phyloP scores from a whole-genome alignment of 2,888 invertebrate genomes.

The Atethmia centrago region DNA sequence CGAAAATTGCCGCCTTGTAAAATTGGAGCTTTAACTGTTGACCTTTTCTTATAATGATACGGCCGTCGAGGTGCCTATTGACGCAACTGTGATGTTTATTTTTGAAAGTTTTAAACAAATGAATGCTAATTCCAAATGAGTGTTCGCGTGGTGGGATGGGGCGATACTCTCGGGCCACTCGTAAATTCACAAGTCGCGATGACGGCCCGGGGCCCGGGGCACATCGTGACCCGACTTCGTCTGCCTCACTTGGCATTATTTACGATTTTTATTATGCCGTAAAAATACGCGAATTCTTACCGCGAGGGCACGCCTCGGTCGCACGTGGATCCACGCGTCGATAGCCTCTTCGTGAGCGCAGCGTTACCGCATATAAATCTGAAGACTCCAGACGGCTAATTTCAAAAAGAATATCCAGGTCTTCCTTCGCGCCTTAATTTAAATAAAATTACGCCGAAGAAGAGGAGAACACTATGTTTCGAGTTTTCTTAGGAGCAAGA shows the following conservation, averaged over 20 bases:
- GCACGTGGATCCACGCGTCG: constrained; percentile 88
- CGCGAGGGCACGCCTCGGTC: constrained; percentile 81
- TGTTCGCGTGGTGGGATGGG: constrained; percentile 74
- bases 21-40: constrained; percentile 77
- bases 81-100: constrained; percentile 57
- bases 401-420: constrained; percentile 65
- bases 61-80: constrained; percentile 65
- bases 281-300: constrained; percentile 88
- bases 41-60: constrained; percentile 76
- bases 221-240: constrained; percentile 86
- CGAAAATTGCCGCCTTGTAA: constrained; percentile 77
- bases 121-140: constrained; percentile 73
- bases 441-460: constrained; percentile 62
- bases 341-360: constrained; percentile 84
- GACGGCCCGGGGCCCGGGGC: constrained; percentile 84
- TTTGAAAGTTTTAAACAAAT: constrained; percentile 63
- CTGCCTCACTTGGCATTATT: constrained; percentile 85
- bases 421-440: constrained; percentile 62
- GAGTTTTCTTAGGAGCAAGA: constrained; percentile 61
- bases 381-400: constrained; percentile 54
- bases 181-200: constrained; percentile 86
- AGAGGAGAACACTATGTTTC: constrained; percentile 26
- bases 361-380: constrained; percentile 72
- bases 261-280: constrained; percentile 88
- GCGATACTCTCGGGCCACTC: constrained; percentile 80